Percentiles rank a stretch among this genome's conserved stretches.
Evolutionary conservation across 1,140 invertebrate species (phyloP).

Genomic region (Temnothorax curvispinosus): DNA sequence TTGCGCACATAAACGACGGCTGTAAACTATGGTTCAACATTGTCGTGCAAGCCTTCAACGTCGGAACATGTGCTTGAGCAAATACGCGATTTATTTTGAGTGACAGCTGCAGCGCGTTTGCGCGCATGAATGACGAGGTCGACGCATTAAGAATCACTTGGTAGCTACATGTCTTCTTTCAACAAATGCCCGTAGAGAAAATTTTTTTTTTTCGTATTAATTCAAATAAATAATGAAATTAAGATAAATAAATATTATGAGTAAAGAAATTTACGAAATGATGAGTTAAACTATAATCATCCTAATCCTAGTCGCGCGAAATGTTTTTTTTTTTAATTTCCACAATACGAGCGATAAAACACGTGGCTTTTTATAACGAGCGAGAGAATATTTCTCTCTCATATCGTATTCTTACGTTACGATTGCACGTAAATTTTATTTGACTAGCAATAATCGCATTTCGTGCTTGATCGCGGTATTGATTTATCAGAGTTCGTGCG

Average conservation of each 20-base stretch:
- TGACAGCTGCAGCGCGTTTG: not conserved
- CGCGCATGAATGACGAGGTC: not conserved
- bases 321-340: not conserved
- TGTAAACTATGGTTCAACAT: not conserved
- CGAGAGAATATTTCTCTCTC: constrained; percentile 1
- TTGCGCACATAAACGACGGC: not conserved
- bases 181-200: not conserved
- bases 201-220: not conserved
- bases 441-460: not conserved
- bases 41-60: not conserved
- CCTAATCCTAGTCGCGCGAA: not conserved
- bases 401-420: not conserved
- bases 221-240: not conserved
- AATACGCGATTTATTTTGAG: not conserved
- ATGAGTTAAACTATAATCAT: not conserved
- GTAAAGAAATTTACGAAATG: not conserved
- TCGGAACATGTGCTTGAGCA: not conserved
- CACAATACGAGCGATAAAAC: not conserved
- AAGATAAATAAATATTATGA: not conserved
- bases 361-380: not conserved
- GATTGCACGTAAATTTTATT: not conserved
- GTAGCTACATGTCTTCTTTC: not conserved
- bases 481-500: constrained; percentile 39
- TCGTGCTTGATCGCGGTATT: constrained; percentile 20
- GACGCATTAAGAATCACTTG: not conserved